A percentile compares a stretch with the other conserved stretches of the same genome.
These are phyloP conservation scores for Cassiopea andromeda DNA, from an alignment of 30 jellyfish, hydroid and myxozoan species.

Conservation along the genomic window DNA sequence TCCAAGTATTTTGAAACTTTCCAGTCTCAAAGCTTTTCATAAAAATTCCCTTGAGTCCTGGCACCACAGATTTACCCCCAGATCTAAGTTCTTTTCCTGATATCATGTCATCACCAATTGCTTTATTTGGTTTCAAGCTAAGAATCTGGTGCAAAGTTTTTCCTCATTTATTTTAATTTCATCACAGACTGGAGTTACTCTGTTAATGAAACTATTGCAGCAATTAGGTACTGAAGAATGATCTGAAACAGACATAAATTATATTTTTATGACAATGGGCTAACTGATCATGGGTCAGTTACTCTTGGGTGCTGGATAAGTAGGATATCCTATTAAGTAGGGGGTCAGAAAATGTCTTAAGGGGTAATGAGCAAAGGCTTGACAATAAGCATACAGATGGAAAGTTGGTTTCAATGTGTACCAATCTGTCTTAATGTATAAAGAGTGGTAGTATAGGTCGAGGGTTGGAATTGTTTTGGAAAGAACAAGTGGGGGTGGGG, in stretches of 20 bases:
- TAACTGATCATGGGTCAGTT: not conserved
- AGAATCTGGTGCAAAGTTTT: slow-evolving; percentile 22
- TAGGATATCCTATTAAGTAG: not conserved
- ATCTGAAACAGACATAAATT: not conserved
- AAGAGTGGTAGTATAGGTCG: not conserved
- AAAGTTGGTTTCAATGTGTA: not conserved
- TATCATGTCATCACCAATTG: slow-evolving; percentile 47
- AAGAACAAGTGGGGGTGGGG: not conserved
- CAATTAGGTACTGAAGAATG: not conserved
- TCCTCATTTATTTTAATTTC: slow-evolving; percentile 39
- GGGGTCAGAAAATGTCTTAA: not conserved
- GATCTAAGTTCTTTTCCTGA: slow-evolving; percentile 40
- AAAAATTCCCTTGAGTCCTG: slow-evolving; percentile 36
- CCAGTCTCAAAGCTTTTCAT: slow-evolving; percentile 16
- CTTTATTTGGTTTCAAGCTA: slow-evolving; percentile 25
- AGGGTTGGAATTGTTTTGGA: not conserved
- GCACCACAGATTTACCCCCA: slow-evolving; percentile 43
- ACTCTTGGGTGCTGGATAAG: not conserved
- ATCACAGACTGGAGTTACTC: slow-evolving; percentile 52
- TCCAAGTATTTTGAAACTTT: slow-evolving; percentile 15
- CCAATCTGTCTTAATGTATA: not conserved
- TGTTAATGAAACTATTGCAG: slow-evolving; percentile 31
- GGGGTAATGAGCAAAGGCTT: not conserved
- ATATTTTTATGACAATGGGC: not conserved
- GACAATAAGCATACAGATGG: not conserved